These are phyloP conservation scores for Ryuthela nishihirai DNA, from an alignment of 2,888 invertebrate species.

Conservation along the genomic window DNA sequence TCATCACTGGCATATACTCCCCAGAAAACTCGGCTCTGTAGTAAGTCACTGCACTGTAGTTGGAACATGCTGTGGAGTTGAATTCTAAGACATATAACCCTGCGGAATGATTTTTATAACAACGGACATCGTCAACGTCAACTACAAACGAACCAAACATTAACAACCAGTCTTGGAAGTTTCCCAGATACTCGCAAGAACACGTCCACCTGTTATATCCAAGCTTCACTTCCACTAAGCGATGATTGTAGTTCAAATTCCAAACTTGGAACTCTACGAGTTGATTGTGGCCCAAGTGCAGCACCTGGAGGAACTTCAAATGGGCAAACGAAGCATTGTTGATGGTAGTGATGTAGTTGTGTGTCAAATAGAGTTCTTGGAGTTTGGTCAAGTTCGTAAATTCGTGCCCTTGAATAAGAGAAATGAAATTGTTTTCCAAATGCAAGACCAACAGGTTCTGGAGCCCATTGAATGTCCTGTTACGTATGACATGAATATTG, in stretches of 20 bases:
- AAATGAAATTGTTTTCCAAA: conserved; percentile 69
- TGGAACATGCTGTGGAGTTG: conserved; percentile 42
- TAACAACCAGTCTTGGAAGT: conserved; percentile 71
- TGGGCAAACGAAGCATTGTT: conserved; percentile 67
- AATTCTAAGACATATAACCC: conserved; percentile 42
- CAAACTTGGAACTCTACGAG: conserved; percentile 66
- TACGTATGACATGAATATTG: conserved; percentile 71
- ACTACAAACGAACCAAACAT: conserved; percentile 61
- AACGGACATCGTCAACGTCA: conserved; percentile 39
- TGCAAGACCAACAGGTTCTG: conserved; percentile 69
- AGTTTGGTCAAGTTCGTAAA: conserved; percentile 72
- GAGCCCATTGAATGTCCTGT: conserved; percentile 77
- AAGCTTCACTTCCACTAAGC: conserved; percentile 67
- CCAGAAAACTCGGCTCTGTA: conserved; percentile 69
- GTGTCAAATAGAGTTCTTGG: conserved; percentile 67
- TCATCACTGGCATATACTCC: conserved; percentile 70
- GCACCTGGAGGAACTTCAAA: conserved; percentile 62
- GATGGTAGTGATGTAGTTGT: conserved; percentile 66
- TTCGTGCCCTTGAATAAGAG: conserved; percentile 69
- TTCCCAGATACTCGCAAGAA: conserved; percentile 75
- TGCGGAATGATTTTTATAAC: conserved; percentile 36
- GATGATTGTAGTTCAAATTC: conserved; percentile 55
- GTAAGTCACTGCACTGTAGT: conserved; percentile 41
- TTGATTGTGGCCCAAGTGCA: conserved; percentile 69
- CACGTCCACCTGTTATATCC: conserved; percentile 77